Base-by-base conservation (phyloP, 2,113 vertebrate species). In the Chroicocephalus ridibundus region DNA sequence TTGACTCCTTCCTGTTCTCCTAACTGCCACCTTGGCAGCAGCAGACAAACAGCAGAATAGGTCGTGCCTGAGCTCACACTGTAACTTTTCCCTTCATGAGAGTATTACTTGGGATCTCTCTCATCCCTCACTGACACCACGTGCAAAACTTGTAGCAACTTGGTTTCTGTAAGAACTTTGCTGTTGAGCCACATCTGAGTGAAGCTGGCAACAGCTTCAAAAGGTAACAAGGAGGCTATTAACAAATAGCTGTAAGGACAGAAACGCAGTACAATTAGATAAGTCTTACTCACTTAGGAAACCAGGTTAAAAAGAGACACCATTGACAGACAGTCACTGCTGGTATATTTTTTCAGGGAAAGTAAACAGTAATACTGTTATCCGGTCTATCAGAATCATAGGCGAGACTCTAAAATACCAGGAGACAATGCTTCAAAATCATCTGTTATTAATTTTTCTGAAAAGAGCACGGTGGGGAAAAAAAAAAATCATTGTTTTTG, bases 11-110 rank as follows among this genome's bases (percentile, higher is more conserved):
- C 11, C 40, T 3, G 0, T 17, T 34, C 54, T n/a, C 51, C 27
- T 10, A 9, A 9, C 24, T 13, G 16, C 26, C 36, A 6, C 44
- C 11, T 69, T 40, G 64, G 55, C 40, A 24, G 69, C 24, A 52
- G 69, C 82, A 13, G 32, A 8, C 0, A 0, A 36, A 0, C 0
- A 42, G 51, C 31, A 15, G 65, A 13, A 5, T 2, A 5, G 25
- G 13, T 11, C 32, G 5, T 1, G 6, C 60, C 75, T 34, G 76
- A 40, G 13, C 68, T 62, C 68, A 11, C 8, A 0, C 46, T 1
- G 13, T 3, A 46, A 47, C 77, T 46, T 17, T 54, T 54, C n/a
- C 38, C 24, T 4, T 38, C 54, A 0, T 1, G 4, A 20, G 22
- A 13, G 16, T 0, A 0, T 32, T 16, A 0, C 19, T 2, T 4